Base-by-base conservation (phyloP, 2,113 vertebrate species). In the Laterallus jamaicensis region DNA sequence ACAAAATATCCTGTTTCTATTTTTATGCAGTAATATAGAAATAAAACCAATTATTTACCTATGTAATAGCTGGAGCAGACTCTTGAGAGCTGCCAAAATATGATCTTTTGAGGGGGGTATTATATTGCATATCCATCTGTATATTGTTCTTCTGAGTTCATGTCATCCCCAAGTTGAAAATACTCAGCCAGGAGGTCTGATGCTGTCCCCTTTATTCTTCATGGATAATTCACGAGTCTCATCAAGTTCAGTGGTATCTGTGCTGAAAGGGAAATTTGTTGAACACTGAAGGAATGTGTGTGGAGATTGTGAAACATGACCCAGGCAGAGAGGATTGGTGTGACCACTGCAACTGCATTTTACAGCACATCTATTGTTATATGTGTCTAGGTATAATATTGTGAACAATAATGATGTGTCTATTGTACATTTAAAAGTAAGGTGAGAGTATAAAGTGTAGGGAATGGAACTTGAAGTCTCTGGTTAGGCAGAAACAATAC, bases 301-400 rank as follows among this genome's bases (percentile, higher is more conserved):
- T 22, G 62, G 62, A 56, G 8, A 7, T 2, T 3, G 39, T 40
- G 42, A 35, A 74, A 50, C 26, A 20, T 1, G 28, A 29, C n/a
- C 24, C 39, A 60, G 40, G 67, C 35, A 59, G 50, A 73, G 54
- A 82, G 39, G 62, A 39, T 42, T 15, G 25, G 26, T 31, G 42
- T 4, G 29, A 59, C 47, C 25, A 20, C 6, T 25, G 54, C 26
- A 68, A 19, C 12, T 77, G 2, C 9, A 40, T 54, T 89, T 78
- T 82, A 64, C 21, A 59, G 40, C 14, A 54, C 20, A 29, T 21
- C 44, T 80, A 12, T 11, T 73, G 42, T 39, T 87, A 1, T 15
- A 0, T 32, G 7, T 52, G 2, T 37, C 52, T 24, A 13, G n/a
- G 5, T 70, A 15, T 18, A 37, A 71, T 5, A 6, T 0, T 47